These are phyloP conservation scores for Telmatherina bonti DNA, from an alignment of 2,797 vertebrate species.

Conservation along the genomic window DNA sequence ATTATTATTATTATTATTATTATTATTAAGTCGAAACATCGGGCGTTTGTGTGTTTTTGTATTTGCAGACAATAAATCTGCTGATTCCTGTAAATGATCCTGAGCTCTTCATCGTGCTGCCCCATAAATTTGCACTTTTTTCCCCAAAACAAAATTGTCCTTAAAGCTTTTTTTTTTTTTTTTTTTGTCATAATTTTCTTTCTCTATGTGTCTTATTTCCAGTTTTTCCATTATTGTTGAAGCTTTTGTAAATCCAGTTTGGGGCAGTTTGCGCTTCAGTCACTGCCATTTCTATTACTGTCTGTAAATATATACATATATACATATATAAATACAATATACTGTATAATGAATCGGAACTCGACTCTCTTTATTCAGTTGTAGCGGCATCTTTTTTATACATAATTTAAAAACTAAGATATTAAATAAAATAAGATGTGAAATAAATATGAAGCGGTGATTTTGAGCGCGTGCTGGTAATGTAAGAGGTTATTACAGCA, in stretches of 20 bases:
- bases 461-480: too few species aligned
- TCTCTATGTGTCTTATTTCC: background rate
- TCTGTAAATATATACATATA: constrained; percentile 67
- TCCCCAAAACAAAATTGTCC: background rate
- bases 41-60: background rate
- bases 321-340: constrained; percentile 33
- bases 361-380: constrained; percentile 5
- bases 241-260: constrained; percentile 22
- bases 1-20: constrained; percentile 42
- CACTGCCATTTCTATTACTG: constrained; percentile 22
- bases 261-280: constrained; percentile 16
- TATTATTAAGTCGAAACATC: constrained; percentile 1
- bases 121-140: constrained; percentile 56
- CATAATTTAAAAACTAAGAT: background rate
- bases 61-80: constrained; percentile 11
- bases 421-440: background rate
- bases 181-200: background rate
- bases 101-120: constrained; percentile 21
- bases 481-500: too few species aligned
- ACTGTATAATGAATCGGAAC: constrained; percentile 16
- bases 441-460: background rate
- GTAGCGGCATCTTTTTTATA: background rate
- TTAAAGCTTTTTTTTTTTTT: background rate
- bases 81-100: constrained; percentile 17
- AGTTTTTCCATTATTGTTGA: constrained; percentile 19